These are phyloP conservation scores for Potamarius usumacintae DNA, from an alignment of 2,113 vertebrate genomes.

Conservation along the genomic window DNA sequence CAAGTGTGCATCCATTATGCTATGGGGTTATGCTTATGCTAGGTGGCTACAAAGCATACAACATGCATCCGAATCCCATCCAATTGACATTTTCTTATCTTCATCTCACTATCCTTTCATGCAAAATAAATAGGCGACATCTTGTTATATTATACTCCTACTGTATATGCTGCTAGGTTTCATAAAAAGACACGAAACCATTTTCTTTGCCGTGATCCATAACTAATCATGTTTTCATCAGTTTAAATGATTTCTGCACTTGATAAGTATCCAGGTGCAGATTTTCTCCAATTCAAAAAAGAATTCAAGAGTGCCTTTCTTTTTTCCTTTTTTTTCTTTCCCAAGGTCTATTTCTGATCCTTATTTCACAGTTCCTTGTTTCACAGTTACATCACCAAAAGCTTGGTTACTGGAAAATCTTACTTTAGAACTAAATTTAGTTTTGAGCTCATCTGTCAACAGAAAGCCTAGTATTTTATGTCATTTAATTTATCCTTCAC, in stretches of 20 bases:
- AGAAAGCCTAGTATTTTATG: background rate
- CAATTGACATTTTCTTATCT: background rate
- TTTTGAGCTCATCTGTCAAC: background rate
- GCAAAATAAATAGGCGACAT: background rate
- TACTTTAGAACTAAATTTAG: background rate
- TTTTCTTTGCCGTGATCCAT: background rate
- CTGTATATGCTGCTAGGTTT: background rate
- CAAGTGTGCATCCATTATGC: background rate
- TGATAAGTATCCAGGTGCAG: background rate
- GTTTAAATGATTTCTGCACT: background rate
- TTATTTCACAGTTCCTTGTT: conserved; percentile 21
- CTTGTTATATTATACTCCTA: background rate
- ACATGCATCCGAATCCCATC: background rate
- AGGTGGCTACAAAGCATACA: background rate
- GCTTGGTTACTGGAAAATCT: background rate
- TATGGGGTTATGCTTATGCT: background rate
- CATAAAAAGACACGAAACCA: background rate
- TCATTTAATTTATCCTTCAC: background rate
- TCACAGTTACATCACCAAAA: background rate
- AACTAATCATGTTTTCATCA: background rate
- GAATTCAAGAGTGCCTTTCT: background rate
- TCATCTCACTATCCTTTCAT: background rate
- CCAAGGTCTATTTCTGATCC: background rate
- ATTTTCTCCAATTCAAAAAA: background rate
- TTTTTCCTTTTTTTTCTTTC: no score